Evolutionary conservation across 2,113 vertebrate genomes (phyloP), one percentile per base, ranked within the genome.

Genomic region (Gnathonemus echidnorhynchus): DNA sequence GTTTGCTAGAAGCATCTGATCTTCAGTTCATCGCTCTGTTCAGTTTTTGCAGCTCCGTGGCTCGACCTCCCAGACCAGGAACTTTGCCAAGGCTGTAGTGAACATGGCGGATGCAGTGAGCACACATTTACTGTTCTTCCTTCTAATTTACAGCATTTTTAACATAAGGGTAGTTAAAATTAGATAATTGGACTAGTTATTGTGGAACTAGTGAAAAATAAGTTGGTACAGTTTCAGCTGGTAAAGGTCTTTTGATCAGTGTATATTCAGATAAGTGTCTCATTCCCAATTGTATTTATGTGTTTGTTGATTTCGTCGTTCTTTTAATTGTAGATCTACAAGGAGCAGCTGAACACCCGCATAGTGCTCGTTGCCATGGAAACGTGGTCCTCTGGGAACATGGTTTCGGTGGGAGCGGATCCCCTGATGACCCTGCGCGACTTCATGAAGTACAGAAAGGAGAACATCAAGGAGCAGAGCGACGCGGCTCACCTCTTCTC

Each of bases 291-390:
- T n/a, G 7, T 45, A 39, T 84, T 48, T 45, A 9, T 19, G 17
- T 21, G 21, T 48, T 48, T 85, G 83, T 46, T 85, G 39, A 42
- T 4, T 10, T 11, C 8, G 1, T 11, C 7, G 3, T 58, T 88
- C 92, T 90, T 86, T 62, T 53, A 77, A 77, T 91, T 21, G 52
- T 92, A 99, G 98, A 97, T 99, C 92, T 99, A 97, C 94, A 98
- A 98, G 95, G 98, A 98, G 89, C 98, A 99, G 94, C 96, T 99
- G 90, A 99, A 98, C 94, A 99, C 98, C 0, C 96, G 97, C 89
- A 98, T 99, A n/a, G 98, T 99, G 91, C 94, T 99, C 92, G 98
- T 99, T 87, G 97, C 97, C 94, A 99, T 99, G 98, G 98, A 99
- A 95, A 99, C 98, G 0, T 99, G 98, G 98, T 95, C 96, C 27